These are phyloP conservation scores for Lordiphosa stackelbergi DNA, from an alignment of 1,140 invertebrate genomes.

Conservation along the genomic window DNA sequence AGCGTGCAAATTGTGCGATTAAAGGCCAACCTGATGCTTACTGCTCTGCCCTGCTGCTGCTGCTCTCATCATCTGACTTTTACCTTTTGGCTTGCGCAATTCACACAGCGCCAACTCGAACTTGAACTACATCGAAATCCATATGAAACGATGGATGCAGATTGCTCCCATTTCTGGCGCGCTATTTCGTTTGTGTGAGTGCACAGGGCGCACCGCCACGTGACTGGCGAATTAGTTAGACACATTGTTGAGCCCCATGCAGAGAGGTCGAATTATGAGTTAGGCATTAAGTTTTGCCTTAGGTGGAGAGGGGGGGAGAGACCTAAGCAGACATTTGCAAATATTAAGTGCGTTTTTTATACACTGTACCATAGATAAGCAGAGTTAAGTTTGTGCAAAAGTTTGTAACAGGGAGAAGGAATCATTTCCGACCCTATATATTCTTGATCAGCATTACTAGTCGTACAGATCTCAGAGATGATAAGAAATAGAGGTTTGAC, in stretches of 20 bases:
- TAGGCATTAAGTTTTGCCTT: too few species aligned
- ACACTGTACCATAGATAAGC: too few species aligned
- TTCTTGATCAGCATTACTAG: too few species aligned
- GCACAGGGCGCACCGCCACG: slow-evolving; percentile 52
- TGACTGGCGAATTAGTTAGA: slow-evolving; percentile 52
- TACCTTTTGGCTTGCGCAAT: slow-evolving; percentile 34
- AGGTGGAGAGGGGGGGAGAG: too few species aligned
- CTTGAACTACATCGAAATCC: slow-evolving; percentile 69
- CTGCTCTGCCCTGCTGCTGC: not conserved
- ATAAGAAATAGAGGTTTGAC: too few species aligned
- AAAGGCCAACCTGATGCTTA: slow-evolving; percentile 45
- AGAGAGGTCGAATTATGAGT: too few species aligned
- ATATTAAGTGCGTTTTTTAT: too few species aligned
- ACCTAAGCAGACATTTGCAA: too few species aligned
- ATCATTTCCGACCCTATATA: too few species aligned
- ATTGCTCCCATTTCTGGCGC: slow-evolving; percentile 58
- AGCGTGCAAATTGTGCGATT: slow-evolving; percentile 63
- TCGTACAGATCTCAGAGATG: too few species aligned
- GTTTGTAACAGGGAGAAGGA: too few species aligned
- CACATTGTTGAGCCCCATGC: not conserved
- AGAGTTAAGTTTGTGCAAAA: too few species aligned
- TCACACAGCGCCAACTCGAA: slow-evolving; percentile 56
- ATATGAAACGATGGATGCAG: slow-evolving; percentile 50
- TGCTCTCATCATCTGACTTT: slow-evolving; percentile 19
- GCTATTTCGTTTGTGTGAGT: slow-evolving; percentile 6